These are phyloP conservation scores for Fragum sueziense DNA, from an alignment of 2,888 invertebrate species.

Conservation along the genomic window DNA sequence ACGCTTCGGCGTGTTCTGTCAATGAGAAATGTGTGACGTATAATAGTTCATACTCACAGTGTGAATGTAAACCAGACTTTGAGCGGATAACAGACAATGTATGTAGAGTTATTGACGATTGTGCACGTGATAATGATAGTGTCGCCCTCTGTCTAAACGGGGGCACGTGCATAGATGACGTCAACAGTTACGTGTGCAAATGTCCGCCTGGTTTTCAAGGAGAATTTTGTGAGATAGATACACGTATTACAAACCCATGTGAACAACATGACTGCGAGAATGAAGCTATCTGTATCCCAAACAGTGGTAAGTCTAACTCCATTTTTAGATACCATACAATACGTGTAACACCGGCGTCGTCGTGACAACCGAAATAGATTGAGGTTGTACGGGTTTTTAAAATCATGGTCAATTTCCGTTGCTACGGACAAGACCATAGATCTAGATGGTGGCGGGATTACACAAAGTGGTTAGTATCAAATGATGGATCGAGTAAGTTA, in stretches of 20 bases:
- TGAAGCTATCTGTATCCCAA: slow-evolving; percentile 52
- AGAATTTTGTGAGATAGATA: slow-evolving; percentile 58
- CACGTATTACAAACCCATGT: slow-evolving; percentile 49
- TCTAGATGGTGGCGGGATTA: too few species aligned
- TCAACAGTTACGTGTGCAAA: slow-evolving; percentile 57
- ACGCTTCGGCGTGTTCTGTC: slow-evolving; percentile 58
- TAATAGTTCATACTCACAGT: slow-evolving; percentile 48
- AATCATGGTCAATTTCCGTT: too few species aligned
- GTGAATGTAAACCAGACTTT: slow-evolving; percentile 65
- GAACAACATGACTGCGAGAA: slow-evolving; percentile 56
- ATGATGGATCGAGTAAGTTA: too few species aligned
- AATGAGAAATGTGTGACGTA: slow-evolving; percentile 60
- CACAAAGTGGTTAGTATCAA: too few species aligned
- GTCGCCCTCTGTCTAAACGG: slow-evolving; percentile 45
- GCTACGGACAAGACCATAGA: too few species aligned
- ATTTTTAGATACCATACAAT: too few species aligned
- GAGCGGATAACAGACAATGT: slow-evolving; percentile 50
- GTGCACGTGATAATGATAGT: slow-evolving; percentile 25
- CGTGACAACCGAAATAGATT: too few species aligned
- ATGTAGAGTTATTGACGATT: slow-evolving; percentile 62
- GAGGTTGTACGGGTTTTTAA: too few species aligned
- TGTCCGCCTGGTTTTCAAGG: slow-evolving; percentile 63
- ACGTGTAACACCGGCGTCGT: too few species aligned
- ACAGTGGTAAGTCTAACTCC: slow-evolving; percentile 17
- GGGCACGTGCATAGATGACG: slow-evolving; percentile 49